Evolutionary conservation across 2,888 invertebrate genomes (phyloP).

Genomic region (Quadriops clusia): DNA sequence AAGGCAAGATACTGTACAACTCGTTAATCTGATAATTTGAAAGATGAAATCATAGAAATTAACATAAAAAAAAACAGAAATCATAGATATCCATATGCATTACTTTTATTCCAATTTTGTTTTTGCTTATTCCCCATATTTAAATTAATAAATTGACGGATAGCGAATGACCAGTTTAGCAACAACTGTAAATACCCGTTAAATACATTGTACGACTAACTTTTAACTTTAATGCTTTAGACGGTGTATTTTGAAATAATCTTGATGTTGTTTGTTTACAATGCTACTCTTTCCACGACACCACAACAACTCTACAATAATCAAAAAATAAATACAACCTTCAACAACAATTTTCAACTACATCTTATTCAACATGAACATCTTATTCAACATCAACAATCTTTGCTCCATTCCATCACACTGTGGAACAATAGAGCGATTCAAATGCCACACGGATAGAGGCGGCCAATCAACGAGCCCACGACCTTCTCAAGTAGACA

Average conservation of each 20-base stretch:
- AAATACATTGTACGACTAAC: too few relatives aligned
- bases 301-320: slow-evolving; percentile 19
- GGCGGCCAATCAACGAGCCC: slow-evolving; percentile 92
- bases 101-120: too few relatives aligned
- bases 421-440: slow-evolving; percentile 49
- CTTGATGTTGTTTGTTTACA: slow-evolving; percentile 33
- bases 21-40: too few relatives aligned
- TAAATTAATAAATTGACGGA: too few relatives aligned
- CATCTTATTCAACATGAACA: slow-evolving; percentile 18
- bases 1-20: too few relatives aligned
- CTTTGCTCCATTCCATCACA: slow-evolving; percentile 12
- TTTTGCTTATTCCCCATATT: too few relatives aligned
- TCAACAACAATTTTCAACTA: slow-evolving; percentile 17
- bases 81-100: too few relatives aligned
- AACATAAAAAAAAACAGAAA: too few relatives aligned
- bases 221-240: too few relatives aligned
- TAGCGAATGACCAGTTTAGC: too few relatives aligned
- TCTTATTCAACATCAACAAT: slow-evolving; percentile 15
- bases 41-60: too few relatives aligned
- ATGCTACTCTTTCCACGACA: slow-evolving; percentile 32
- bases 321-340: slow-evolving; percentile 9
- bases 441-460: slow-evolving; percentile 94
- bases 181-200: too few relatives aligned
- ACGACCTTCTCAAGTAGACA: slow-evolving; percentile 85
- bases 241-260: slow-evolving; percentile 27